Conservation (phyloP, 2,888 invertebrate species). For the Leptopilina drosophilae region DNA sequence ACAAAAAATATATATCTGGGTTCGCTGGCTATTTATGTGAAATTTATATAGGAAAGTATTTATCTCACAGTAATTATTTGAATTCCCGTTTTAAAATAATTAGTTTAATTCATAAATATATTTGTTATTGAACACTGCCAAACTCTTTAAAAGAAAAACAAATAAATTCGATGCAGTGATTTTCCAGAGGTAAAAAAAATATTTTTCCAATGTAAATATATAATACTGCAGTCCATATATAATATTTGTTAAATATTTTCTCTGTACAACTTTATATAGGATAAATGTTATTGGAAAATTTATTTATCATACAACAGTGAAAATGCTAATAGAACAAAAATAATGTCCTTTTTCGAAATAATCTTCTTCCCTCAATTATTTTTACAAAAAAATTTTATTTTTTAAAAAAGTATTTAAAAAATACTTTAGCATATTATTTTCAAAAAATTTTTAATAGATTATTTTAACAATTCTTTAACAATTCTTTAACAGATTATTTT, state of each 20-base stretch:
- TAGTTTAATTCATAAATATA: neutral
- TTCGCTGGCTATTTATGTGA: neutral
- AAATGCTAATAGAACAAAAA: neutral
- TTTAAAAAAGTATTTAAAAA: too few species aligned
- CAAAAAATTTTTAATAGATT: too few species aligned
- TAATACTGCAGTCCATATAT: neutral
- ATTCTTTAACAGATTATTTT: too few species aligned
- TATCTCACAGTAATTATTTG: conserved; percentile 7
- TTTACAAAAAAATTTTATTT: neutral
- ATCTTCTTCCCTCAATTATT: neutral
- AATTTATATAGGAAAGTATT: neutral
- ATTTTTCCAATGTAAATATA: conserved; percentile 30
- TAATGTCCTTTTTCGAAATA: neutral
- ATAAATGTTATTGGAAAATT: neutral
- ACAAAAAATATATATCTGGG: neutral
- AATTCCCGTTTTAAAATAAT: neutral
- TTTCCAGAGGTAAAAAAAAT: neutral
- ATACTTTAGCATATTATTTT: too few species aligned
- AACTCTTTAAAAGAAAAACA: neutral
- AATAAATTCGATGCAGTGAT: conserved; percentile 2
- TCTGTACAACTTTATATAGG: conserved; percentile 7
- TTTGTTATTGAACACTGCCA: conserved; percentile 6
- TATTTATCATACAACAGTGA: conserved; percentile 1
- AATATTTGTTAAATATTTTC: neutral
- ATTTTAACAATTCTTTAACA: too few species aligned